Evolutionary conservation across 2,113 vertebrate genomes (phyloP), one percentile per base, ranked within the genome.

Genomic region (Sialia sialis): DNA sequence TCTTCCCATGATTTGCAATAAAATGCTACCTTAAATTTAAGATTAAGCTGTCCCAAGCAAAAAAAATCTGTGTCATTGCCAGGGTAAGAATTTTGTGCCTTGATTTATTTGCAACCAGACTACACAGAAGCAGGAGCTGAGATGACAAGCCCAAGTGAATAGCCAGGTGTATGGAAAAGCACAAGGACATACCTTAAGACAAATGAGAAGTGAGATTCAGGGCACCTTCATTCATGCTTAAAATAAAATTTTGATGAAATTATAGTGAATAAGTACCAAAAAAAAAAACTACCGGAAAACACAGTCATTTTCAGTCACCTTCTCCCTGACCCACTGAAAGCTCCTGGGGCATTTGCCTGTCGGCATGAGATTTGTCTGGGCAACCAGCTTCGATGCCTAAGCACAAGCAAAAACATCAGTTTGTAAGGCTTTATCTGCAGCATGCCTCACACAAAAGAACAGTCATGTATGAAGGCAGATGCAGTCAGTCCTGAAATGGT

Each of bases 181-280:
- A 67, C 51, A 94, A 93, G 73, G 76, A 46, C 82, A 62, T 58
- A 60, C 23, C 26, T 72, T 64, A 84, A 93, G 73, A 90, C 46
- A 94, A 91, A 81, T 69, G 49, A 68, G 56, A 94, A 73, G 13
- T 48, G 59, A 91, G 52, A 92, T 51, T 81, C 73, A 81, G 78
- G 62, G 17, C 78, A 91, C 58, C 27, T 91, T 87, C 52, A 52
- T 89, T 79, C 63, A 73, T 43, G 51, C 62, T 89, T 85, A 82
- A 89, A 95, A 91, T 84, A 94, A 87, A 82, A 79, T 60, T 48
- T 68, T 55, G 36, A 60, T 83, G 26, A 73, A 95, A 87, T 73
- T 68, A 58, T 38, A 29, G 34, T 66, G 19, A 7, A 6, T 38
- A 76, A 68, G 9, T 74, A 32, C 4, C 16, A 70, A 78, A 43